phyloP scores from a whole-genome alignment of 2,797 vertebrate species.

The Bradypus variegatus region DNA sequence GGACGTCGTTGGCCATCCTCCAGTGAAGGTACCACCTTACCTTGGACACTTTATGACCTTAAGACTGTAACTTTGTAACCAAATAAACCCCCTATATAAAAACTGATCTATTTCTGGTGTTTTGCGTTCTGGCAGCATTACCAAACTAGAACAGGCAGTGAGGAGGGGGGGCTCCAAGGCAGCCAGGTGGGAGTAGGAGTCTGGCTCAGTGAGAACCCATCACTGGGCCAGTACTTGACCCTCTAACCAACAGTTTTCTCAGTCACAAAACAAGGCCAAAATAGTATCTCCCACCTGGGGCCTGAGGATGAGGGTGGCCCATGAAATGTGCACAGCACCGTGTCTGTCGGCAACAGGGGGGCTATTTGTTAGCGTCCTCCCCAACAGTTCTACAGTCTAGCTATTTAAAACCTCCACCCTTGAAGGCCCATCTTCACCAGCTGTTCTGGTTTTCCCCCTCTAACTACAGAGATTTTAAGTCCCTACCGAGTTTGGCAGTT shows the following conservation, averaged over 20 bases:
- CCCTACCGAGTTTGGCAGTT: not conserved
- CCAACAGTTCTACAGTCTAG: rapidly evolving
- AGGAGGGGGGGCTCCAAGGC: not conserved
- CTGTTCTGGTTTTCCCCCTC: not conserved
- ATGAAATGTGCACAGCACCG: no score
- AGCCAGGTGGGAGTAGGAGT: not conserved
- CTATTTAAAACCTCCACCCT: not conserved
- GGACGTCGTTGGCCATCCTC: no score
- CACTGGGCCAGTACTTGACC: not conserved
- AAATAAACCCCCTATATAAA: no score
- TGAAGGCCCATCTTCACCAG: not conserved
- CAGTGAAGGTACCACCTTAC: no score
- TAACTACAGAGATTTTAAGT: not conserved
- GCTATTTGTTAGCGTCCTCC: not conserved
- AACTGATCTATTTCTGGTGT: no score
- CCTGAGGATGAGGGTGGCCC: not conserved
- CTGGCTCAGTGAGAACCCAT: not conserved
- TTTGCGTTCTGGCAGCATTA: no score
- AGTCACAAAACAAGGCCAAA: no score
- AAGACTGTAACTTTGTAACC: no score
- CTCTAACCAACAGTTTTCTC: not conserved
- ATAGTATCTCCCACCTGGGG: not conserved
- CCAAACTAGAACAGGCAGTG: no score
- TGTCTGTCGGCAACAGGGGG: not conserved
- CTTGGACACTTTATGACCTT: no score